Conservation (phyloP, 2,113 vertebrate species). For the Meles meles region DNA sequence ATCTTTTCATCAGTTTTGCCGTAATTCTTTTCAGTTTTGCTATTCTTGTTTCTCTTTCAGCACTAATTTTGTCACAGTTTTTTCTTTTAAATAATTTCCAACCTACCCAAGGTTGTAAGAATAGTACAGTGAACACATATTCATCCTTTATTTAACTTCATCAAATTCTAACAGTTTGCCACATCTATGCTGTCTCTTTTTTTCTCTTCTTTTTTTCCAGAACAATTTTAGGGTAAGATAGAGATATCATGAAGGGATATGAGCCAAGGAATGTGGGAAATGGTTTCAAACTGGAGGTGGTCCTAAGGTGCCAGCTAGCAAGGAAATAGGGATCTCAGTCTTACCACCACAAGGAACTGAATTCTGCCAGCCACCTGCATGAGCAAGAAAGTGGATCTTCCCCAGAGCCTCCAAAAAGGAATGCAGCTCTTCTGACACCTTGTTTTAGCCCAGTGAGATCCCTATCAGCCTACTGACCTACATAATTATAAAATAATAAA, state of each 20-base stretch:
- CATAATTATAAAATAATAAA: not conserved
- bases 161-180: not conserved
- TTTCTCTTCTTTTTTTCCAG: not conserved
- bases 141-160: not conserved
- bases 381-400: not conserved
- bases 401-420: not conserved
- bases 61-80: not conserved
- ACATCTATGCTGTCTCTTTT: not conserved
- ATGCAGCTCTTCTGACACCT: not conserved
- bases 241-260: not conserved
- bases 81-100: not conserved
- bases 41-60: not conserved
- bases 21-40: not conserved
- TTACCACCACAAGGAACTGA: not conserved
- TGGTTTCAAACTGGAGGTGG: no score
- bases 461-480: not conserved
- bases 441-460: not conserved
- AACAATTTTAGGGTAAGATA: not conserved
- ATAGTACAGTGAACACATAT: not conserved
- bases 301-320: not conserved
- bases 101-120: not conserved
- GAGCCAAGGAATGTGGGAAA: not conserved
- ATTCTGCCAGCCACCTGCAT: not conserved
- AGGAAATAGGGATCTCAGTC: not conserved
- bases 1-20: not conserved